Percentiles rank a stretch among this genome's conserved stretches.
Evolutionary conservation across 2,113 vertebrate genomes (phyloP).

Genomic region (Glareola pratincola): DNA sequence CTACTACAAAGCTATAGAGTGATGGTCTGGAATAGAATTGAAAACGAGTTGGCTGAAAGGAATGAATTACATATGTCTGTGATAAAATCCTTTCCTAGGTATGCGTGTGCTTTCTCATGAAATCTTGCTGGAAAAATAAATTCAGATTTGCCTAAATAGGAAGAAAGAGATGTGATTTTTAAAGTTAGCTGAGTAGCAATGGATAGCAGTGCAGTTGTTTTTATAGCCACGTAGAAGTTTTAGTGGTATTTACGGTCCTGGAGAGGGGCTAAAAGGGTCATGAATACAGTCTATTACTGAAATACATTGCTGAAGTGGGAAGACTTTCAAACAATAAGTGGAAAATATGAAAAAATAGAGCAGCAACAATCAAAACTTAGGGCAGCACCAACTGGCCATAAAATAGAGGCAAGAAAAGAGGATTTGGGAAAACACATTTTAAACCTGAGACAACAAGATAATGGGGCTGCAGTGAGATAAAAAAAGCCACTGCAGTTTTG

Average conservation of each 20-base stretch:
- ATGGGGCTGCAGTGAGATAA: not conserved
- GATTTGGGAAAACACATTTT: not conserved
- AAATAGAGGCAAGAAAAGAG: not conserved
- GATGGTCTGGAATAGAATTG: not conserved
- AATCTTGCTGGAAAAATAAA: not conserved
- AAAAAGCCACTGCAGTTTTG: not conserved
- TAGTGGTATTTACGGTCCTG: not conserved
- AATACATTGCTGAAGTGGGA: not conserved
- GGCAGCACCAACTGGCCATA: not conserved
- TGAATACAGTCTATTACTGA: not conserved
- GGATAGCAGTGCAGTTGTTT: not conserved
- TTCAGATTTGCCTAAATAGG: not conserved
- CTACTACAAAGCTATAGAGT: not conserved
- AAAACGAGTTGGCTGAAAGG: not conserved
- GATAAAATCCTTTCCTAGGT: not conserved
- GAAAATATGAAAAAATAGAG: not conserved
- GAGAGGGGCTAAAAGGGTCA: not conserved
- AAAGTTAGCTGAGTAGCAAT: not conserved
- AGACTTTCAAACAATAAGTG: not conserved
- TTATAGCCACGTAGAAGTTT: not conserved
- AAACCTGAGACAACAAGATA: not conserved
- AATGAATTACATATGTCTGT: not conserved
- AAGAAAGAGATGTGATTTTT: not conserved
- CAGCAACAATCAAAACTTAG: not conserved
- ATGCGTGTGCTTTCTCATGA: not conserved